These are phyloP conservation scores for Drosophila nasuta DNA, from an alignment of 1,140 invertebrate genomes.

Conservation along the genomic window DNA sequence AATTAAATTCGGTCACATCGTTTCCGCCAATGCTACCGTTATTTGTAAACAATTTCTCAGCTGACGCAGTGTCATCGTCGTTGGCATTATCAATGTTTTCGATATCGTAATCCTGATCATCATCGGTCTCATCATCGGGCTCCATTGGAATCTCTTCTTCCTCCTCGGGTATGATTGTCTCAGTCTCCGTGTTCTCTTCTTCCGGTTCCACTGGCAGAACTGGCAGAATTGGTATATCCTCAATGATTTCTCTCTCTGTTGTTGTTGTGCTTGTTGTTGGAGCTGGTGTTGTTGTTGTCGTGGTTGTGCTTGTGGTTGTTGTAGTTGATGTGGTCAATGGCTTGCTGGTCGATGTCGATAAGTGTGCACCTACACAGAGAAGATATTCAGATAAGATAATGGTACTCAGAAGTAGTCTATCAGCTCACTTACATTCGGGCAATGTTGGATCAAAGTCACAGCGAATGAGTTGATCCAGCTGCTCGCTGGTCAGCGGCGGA, in stretches of 20 bases:
- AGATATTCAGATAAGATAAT: not conserved
- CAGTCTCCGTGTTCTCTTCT: not conserved
- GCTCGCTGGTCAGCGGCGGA: conserved; percentile 7
- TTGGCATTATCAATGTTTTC: not conserved
- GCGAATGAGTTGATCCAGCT: conserved; percentile 38
- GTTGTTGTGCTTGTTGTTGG: conserved; percentile 10
- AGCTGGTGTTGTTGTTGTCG: conserved; percentile 36
- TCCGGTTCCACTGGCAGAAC: not conserved
- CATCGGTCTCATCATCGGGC: not conserved
- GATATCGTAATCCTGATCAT: not conserved
- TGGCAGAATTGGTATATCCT: conserved; percentile 13
- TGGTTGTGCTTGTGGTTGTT: conserved; percentile 36
- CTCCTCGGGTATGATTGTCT: not conserved
- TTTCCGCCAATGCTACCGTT: conserved; percentile 36
- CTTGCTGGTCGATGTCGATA: not conserved
- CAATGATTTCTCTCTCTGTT: conserved; percentile 1
- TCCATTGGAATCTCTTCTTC: not conserved
- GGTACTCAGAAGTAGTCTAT: not conserved
- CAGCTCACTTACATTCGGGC: conserved; percentile 50
- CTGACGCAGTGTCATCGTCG: not conserved
- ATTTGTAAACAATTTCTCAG: too few species aligned
- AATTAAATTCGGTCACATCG: conserved; percentile 8
- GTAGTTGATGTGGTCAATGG: conserved; percentile 5
- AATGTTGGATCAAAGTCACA: conserved; percentile 57
- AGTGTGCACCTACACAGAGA: not conserved